Evolutionary conservation across 2,113 vertebrate species (phyloP).

Genomic region (Dipodomys merriami): DNA sequence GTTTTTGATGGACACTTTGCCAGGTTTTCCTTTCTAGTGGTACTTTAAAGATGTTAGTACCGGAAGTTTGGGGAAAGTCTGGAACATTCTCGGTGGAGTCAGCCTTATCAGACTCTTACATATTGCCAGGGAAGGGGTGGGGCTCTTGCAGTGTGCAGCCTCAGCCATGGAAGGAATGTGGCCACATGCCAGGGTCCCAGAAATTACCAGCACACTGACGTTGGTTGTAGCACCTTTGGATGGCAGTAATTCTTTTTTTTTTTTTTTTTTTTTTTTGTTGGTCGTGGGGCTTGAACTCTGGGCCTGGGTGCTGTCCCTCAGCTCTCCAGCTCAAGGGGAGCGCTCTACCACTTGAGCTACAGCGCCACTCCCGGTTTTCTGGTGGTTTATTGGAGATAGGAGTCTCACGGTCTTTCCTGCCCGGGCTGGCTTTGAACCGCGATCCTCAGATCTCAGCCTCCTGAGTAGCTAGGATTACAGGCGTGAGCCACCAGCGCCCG

Average conservation of each 20-base stretch:
- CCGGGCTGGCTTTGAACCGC: no score
- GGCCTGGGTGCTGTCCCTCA: no score
- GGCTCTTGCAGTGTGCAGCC: neutral
- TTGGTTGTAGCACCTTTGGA: neutral
- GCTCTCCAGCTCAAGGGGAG: no score
- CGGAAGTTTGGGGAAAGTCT: neutral
- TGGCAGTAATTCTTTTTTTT: neutral
- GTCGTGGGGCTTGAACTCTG: no score
- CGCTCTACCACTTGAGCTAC: no score
- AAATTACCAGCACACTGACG: slow-evolving; percentile 4
- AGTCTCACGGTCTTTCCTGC: no score
- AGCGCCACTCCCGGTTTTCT: no score
- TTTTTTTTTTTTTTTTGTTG: no score
- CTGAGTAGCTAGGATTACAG: no score
- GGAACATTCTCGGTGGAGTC: slow-evolving; percentile 60
- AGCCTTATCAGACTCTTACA: slow-evolving; percentile 73
- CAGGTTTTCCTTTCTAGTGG: neutral
- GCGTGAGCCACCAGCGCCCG: no score
- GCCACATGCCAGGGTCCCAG: neutral
- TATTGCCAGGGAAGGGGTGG: slow-evolving; percentile 58
- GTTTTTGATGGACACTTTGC: slow-evolving; percentile 10
- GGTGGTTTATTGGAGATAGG: no score
- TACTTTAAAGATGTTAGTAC: neutral
- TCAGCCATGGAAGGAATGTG: neutral
- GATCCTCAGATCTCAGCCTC: no score